phyloP scores from a whole-genome alignment of 2,797 vertebrate genomes.

The Tauraco hartlaubi region DNA sequence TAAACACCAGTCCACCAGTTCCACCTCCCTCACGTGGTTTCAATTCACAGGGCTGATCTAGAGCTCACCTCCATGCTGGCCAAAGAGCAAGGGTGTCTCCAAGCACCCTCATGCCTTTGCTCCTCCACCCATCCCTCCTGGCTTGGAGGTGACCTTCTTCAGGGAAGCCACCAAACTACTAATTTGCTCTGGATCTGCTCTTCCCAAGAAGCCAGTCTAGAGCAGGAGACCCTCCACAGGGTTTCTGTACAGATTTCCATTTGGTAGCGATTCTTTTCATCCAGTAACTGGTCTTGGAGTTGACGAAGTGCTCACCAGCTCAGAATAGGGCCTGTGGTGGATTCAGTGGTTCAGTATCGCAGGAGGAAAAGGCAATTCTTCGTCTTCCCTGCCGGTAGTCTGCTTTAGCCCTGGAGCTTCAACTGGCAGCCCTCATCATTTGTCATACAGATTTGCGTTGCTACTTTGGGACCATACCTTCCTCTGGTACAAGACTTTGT shows the following conservation, averaged over 20 bases:
- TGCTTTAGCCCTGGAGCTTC: not conserved
- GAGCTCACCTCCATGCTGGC: not conserved
- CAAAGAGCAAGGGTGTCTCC: not conserved
- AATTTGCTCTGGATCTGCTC: not conserved
- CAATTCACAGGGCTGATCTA: not conserved
- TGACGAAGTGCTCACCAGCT: not conserved
- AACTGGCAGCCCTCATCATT: not conserved
- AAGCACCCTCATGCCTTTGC: not conserved
- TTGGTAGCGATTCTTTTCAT: not conserved
- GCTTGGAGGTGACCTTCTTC: not conserved
- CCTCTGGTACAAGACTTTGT: not conserved
- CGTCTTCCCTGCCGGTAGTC: not conserved
- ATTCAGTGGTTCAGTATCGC: not conserved
- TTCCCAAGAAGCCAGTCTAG: not conserved
- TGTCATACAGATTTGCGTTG: not conserved
- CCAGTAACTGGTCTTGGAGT: not conserved
- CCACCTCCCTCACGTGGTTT: not conserved
- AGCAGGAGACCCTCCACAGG: not conserved
- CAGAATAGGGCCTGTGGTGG: not conserved
- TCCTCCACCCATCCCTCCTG: not conserved
- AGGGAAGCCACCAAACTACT: not conserved
- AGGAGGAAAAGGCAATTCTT: not conserved
- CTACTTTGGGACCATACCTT: not conserved
- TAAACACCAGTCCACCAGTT: not conserved
- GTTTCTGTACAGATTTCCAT: not conserved